A percentile compares a stretch with the other conserved stretches of the same genome.
Evolutionary conservation across 2,888 invertebrate genomes (phyloP).

Genomic region (Andrena trimmerana): DNA sequence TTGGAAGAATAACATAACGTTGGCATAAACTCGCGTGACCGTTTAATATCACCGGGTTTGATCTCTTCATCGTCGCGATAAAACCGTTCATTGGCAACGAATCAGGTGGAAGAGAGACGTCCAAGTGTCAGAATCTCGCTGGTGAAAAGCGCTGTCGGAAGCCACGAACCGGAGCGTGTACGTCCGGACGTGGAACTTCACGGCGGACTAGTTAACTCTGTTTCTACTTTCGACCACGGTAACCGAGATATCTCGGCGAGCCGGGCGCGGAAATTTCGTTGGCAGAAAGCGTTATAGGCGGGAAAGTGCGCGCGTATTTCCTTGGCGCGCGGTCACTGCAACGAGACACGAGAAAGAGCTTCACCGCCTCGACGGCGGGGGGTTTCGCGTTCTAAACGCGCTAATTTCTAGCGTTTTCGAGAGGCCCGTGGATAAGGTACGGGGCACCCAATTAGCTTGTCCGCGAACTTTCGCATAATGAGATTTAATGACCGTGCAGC

Average conservation of each 20-base stretch:
- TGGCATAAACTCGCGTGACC: constrained; percentile 50
- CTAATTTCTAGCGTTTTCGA: constrained; percentile 46
- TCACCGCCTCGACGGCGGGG: not conserved
- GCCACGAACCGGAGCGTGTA: constrained; percentile 64
- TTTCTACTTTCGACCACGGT: constrained; percentile 67
- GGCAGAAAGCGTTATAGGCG: constrained; percentile 30
- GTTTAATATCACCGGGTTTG: constrained; percentile 28
- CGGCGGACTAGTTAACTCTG: constrained; percentile 70
- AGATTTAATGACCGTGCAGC: constrained; percentile 48
- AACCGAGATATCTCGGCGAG: constrained; percentile 53
- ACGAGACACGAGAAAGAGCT: constrained; percentile 4
- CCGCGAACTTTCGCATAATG: constrained; percentile 46
- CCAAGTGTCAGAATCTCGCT: constrained; percentile 63
- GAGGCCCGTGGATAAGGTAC: constrained; percentile 12
- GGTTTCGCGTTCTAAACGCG: constrained; percentile 18
- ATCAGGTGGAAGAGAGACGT: constrained; percentile 61
- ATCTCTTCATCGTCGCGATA: constrained; percentile 58
- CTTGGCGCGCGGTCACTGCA: constrained; percentile 10
- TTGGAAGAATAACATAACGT: too few species aligned
- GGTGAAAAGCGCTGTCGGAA: constrained; percentile 70
- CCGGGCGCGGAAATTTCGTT: constrained; percentile 54
- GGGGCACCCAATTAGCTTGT: constrained; percentile 43
- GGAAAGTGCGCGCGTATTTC: constrained; percentile 44
- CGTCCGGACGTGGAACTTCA: constrained; percentile 65
- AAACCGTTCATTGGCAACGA: constrained; percentile 53